phyloP scores from a whole-genome alignment of 2,797 vertebrate species.

The Anomalospiza imberbis region DNA sequence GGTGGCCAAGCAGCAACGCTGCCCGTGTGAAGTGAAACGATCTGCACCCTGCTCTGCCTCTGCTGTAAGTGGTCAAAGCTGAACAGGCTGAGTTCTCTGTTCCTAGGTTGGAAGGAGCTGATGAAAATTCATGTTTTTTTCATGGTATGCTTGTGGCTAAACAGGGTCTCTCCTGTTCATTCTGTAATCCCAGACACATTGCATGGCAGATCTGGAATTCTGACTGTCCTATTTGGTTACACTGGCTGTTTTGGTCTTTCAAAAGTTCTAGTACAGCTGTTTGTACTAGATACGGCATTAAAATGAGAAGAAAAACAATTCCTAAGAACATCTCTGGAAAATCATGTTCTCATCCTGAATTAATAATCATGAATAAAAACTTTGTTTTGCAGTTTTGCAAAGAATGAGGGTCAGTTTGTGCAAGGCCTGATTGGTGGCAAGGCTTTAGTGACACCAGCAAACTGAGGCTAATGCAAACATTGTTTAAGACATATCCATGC shows the following conservation, averaged over 20 bases:
- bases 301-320: neutral
- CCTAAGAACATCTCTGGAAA: neutral
- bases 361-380: neutral
- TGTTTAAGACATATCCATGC: neutral
- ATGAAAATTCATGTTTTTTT: neutral
- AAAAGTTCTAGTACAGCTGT: neutral
- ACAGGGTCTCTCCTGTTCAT: neutral
- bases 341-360: neutral
- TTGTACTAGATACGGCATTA: neutral
- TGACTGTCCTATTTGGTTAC: neutral
- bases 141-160: neutral
- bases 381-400: neutral
- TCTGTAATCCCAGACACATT: neutral
- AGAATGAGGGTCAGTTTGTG: neutral
- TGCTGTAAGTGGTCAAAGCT: neutral
- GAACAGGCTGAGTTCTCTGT: neutral
- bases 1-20: neutral
- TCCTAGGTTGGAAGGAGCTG: neutral
- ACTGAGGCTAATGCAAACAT: neutral
- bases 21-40: rapidly evolving
- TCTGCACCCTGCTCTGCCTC: neutral
- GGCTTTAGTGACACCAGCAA: neutral
- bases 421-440: neutral
- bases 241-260: neutral
- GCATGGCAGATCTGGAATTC: neutral